These are phyloP conservation scores for Bubo scandiacus DNA, from an alignment of 2,113 vertebrate genomes.

Conservation along the genomic window DNA sequence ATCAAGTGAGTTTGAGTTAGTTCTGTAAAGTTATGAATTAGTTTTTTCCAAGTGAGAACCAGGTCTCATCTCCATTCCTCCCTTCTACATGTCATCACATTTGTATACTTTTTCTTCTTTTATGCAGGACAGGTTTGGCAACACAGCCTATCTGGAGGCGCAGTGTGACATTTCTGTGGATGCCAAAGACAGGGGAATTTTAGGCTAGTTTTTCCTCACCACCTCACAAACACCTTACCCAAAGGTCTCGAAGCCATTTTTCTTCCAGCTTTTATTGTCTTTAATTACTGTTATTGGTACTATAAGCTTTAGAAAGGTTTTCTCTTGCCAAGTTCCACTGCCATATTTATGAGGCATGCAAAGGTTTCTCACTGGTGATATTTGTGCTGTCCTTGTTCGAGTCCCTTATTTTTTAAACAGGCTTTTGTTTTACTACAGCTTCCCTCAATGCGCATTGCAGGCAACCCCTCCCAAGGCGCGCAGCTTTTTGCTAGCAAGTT, in stretches of 20 bases:
- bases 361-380: not conserved
- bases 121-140: not conserved
- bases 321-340: not conserved
- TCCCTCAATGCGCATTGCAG: not conserved
- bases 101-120: not conserved
- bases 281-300: not conserved
- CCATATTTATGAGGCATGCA: not conserved
- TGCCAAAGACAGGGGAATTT: not conserved
- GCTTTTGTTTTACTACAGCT: not conserved
- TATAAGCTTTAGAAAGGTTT: not conserved
- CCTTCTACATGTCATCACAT: not conserved
- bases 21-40: not conserved
- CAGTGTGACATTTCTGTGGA: not conserved
- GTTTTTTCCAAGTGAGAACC: not conserved
- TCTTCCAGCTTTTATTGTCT: not conserved
- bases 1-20: not conserved
- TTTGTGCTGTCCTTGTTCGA: not conserved
- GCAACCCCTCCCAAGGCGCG: not conserved
- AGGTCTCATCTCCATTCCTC: not conserved
- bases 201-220: not conserved
- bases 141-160: not conserved
- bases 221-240: not conserved
- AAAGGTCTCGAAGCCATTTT: not conserved
- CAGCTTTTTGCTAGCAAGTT: fast-evolving
- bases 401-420: not conserved